Evolutionary conservation across 1,140 invertebrate genomes (phyloP), one percentile per base, ranked within the genome.

Genomic region (Schlechtendalia chinensis): DNA sequence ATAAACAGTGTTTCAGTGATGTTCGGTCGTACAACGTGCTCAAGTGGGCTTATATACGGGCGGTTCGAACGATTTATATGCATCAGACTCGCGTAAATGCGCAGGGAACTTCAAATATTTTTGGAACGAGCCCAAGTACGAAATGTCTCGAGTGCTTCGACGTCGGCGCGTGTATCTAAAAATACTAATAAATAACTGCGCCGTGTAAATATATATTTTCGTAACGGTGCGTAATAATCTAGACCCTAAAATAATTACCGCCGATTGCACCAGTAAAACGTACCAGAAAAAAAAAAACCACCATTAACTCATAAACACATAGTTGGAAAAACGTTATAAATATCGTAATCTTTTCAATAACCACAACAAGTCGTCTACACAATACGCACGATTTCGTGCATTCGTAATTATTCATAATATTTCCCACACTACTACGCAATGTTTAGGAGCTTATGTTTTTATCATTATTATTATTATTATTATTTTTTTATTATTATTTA

Each of bases 181-280:
- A 79, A 79, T 79, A 79, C 56, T 47, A 47, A 63, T 61, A 79
- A 79, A 63, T 24, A 63, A 79, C 75, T 79, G 22, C n/a, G 45
- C 22, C 61, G 22, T 50, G 59, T 79, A 61, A 47, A 77, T 77
- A 77, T 77, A 63, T 19, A 50, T 79, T 79, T 79, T 50, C 14
- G 54, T 79, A 45, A 79, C 75, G 63, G 50, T 58, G 75, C 58
- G 50, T 24, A 29, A 79, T 63, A 79, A 19, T 50, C 58, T 53
- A 54, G 54, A 72, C 47, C 16, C 3, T n/a, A n/a, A 71, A 53
- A 71, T 19, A 58, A 29, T 29, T 71, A 27, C 24, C 24, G 50
- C 1, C 53, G 65, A 69, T 47, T 8, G 32, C 32, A 8, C n/a
- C n/a, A n/a, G n/a, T n/a, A 39, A 39, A 4, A 39, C 8, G 32